Conservation (phyloP, 2,113 vertebrate species). For the Hydrolagus affinis region DNA sequence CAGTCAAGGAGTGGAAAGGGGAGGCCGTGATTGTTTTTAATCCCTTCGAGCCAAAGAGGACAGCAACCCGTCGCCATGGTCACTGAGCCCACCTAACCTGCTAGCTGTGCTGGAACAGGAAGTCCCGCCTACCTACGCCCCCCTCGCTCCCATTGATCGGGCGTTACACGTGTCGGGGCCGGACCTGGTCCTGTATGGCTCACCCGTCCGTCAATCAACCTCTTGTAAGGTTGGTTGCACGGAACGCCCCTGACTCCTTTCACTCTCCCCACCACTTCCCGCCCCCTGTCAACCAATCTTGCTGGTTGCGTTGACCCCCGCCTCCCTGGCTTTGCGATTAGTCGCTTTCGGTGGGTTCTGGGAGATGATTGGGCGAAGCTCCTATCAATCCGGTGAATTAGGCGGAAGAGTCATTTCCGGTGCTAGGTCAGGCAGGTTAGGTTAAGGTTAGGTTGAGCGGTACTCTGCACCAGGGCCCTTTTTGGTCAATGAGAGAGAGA, state of each 20-base stretch:
- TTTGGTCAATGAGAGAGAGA: neutral
- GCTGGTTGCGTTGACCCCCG: neutral
- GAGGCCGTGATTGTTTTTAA: too few relatives aligned
- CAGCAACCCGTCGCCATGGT: conserved; percentile 3
- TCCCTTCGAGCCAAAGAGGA: neutral
- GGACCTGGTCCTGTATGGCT: too few relatives aligned
- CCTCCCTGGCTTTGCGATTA: neutral
- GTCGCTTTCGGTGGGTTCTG: neutral
- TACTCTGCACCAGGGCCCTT: neutral
- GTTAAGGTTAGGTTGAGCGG: neutral
- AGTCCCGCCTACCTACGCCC: neutral
- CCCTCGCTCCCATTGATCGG: neutral
- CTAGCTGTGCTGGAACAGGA: neutral
- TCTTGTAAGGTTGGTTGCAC: neutral
- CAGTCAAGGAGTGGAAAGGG: too few relatives aligned
- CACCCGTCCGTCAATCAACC: neutral
- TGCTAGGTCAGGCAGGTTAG: neutral
- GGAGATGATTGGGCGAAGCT: neutral
- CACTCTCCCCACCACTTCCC: neutral
- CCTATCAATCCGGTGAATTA: neutral
- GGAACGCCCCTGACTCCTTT: too few relatives aligned
- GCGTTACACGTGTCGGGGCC: neutral
- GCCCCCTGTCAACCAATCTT: neutral
- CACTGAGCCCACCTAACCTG: conserved; percentile 6
- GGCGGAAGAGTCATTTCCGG: neutral